These are phyloP conservation scores for Pachyrhynchus sulphureomaculatus DNA, from an alignment of 1,140 invertebrate species.

Conservation along the genomic window DNA sequence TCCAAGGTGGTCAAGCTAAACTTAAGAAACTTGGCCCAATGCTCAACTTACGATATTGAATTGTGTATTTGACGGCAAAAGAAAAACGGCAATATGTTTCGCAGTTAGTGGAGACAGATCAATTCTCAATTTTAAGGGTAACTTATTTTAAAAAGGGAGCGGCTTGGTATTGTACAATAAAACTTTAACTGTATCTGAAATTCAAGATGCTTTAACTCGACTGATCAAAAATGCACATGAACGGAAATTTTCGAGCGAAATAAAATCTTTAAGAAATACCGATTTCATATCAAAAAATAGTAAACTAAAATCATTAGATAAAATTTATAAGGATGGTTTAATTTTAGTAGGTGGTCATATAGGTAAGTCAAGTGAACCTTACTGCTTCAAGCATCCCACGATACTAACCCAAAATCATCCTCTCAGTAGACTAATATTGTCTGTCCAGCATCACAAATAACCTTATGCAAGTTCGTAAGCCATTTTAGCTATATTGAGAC, in stretches of 20 bases:
- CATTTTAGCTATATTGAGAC: constrained; percentile 29
- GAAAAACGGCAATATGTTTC: background rate
- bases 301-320: constrained; percentile 8
- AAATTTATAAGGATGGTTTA: constrained; percentile 27
- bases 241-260: background rate
- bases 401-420: constrained; percentile 35
- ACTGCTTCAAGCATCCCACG: constrained; percentile 37
- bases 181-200: background rate
- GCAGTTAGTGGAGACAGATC: background rate
- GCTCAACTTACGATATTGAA: too few species aligned
- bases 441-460: constrained; percentile 28
- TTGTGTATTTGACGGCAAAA: too few species aligned
- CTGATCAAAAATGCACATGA: background rate
- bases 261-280: constrained; percentile 11
- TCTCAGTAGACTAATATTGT: constrained; percentile 35
- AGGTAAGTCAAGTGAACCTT: constrained; percentile 22
- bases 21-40: too few species aligned
- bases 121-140: background rate
- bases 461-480: constrained; percentile 37
- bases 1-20: too few species aligned
- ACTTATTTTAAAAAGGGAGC: background rate
- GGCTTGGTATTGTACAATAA: background rate
- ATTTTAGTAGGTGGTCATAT: constrained; percentile 41
- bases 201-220: background rate
- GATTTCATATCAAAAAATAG: constrained; percentile 8